These are phyloP conservation scores for Tholera decimalis DNA, from an alignment of 2,888 invertebrate species.

Conservation along the genomic window DNA sequence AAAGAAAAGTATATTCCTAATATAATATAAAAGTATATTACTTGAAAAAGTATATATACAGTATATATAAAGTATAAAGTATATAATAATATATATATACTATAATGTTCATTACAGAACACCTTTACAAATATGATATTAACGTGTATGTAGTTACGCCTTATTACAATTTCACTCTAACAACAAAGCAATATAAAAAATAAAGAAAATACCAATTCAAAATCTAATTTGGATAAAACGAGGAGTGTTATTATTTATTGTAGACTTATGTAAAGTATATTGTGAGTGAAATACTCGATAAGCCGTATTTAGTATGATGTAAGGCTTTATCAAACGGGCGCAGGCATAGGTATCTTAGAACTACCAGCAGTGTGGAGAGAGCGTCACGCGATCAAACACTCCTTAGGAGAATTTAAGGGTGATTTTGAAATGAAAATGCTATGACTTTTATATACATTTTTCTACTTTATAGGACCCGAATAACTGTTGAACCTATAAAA, in stretches of 20 bases:
- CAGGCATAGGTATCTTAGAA: conserved; percentile 75
- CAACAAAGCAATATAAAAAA: background rate
- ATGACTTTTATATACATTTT: too few relatives aligned
- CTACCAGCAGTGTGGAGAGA: conserved; percentile 57
- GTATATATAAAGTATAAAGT: too few relatives aligned
- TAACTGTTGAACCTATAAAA: too few relatives aligned
- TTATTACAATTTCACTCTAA: background rate
- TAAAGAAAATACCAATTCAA: conserved; percentile 62
- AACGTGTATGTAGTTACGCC: too few relatives aligned
- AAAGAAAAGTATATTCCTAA: too few relatives aligned
- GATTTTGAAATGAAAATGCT: conserved; percentile 12
- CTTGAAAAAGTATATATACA: too few relatives aligned
- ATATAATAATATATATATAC: too few relatives aligned
- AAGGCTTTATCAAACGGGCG: conserved; percentile 82
- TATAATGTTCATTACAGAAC: too few relatives aligned
- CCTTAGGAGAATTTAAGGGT: conserved; percentile 16
- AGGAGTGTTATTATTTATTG: conserved; percentile 78
- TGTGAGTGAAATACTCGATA: conserved; percentile 82
- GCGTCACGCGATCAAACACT: conserved; percentile 38
- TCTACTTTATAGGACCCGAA: too few relatives aligned
- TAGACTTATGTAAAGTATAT: conserved; percentile 79
- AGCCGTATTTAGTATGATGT: conserved; percentile 81
- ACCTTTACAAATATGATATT: too few relatives aligned
- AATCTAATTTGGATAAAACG: conserved; percentile 72
- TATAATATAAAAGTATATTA: too few relatives aligned